These are phyloP conservation scores for Hydrozoanthus gracilis DNA, from an alignment of 92 coral and sea anemone genomes.

Conservation along the genomic window DNA sequence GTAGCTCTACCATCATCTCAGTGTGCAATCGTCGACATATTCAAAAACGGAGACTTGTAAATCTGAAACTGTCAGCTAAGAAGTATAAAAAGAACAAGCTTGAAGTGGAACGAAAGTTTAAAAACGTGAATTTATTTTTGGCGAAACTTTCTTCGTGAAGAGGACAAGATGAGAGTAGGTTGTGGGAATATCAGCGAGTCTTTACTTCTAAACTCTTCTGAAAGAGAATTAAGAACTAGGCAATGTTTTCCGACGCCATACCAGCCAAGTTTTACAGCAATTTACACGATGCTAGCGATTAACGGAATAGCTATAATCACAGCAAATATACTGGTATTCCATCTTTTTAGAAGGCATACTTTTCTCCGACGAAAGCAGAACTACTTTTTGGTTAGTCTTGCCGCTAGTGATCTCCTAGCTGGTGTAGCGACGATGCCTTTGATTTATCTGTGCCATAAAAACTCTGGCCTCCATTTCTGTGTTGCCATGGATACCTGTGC, in stretches of 20 bases:
- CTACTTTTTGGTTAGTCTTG: conserved; percentile 72
- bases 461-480: conserved; percentile 21
- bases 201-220: neutral
- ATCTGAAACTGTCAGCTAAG: no score
- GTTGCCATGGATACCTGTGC: conserved; percentile 79
- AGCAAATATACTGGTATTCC: conserved; percentile 62
- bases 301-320: conserved; percentile 45
- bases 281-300: neutral
- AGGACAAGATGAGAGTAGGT: conserved; percentile 1
- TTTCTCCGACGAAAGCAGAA: conserved; percentile 60
- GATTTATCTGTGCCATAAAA: conserved; percentile 44
- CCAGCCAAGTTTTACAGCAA: neutral
- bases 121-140: neutral
- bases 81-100: no score
- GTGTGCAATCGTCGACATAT: no score
- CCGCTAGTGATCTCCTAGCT: conserved; percentile 64
- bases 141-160: neutral
- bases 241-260: neutral
- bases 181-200: neutral
- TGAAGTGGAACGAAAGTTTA: neutral
- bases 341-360: conserved; percentile 47
- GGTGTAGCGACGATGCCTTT: conserved; percentile 64
- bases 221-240: neutral
- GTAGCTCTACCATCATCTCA: no score
- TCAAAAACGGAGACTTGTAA: no score